phyloP scores from a whole-genome alignment of 2,113 vertebrate genomes.

The Hydrolagus affinis region DNA sequence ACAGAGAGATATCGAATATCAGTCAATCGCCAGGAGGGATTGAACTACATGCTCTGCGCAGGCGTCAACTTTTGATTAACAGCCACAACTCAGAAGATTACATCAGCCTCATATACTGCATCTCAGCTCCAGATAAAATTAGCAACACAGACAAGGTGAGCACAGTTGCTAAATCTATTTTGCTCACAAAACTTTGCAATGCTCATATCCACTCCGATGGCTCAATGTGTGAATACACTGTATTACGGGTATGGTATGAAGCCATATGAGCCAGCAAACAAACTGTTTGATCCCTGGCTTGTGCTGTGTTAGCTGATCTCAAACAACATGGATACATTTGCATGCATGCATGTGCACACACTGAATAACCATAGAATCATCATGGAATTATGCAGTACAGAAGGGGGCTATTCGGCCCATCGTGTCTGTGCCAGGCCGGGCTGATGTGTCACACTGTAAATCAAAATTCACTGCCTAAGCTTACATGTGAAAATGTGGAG shows the following conservation, averaged over 20 bases:
- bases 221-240: background rate
- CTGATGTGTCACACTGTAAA: too few species aligned
- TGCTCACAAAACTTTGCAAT: background rate
- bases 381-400: too few species aligned
- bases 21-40: background rate
- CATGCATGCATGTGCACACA: too few species aligned
- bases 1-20: background rate
- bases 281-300: background rate
- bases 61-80: background rate
- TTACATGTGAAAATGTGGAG: too few species aligned
- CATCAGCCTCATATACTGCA: background rate
- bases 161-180: background rate
- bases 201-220: background rate
- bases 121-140: background rate
- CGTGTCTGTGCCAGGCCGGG: too few species aligned
- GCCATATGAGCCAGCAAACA: background rate
- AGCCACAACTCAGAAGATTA: background rate
- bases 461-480: too few species aligned
- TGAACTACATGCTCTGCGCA: background rate
- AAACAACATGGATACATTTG: too few species aligned
- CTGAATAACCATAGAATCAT: too few species aligned
- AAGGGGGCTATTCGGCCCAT: too few species aligned
- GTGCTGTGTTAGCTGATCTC: background rate
- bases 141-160: background rate
- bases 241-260: background rate